Base-by-base conservation (phyloP, 2,113 vertebrate genomes). In the Gallinago undulata region DNA sequence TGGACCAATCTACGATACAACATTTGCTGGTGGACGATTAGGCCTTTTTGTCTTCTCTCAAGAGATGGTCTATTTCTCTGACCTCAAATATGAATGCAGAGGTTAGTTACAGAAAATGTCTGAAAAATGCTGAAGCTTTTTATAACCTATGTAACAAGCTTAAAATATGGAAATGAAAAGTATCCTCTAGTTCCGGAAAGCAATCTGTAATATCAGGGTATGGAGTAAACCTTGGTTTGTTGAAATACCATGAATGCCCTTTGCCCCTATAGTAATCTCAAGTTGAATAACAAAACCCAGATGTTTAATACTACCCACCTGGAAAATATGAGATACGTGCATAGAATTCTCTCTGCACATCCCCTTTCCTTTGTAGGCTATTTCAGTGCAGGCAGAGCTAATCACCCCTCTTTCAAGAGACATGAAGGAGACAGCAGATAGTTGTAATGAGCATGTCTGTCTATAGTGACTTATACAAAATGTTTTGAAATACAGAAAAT, bases 41-140 rank as follows among this genome's bases (percentile, higher is more conserved):
- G 99, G 99, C 56, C 98, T 99, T 89, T 99, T 99, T 94, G 99
- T 99, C 95, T 99, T 99, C 97, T 99, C 99, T 39, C 99, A 99
- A 97, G 99, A 99, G 89, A 98, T 99, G 98, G 98, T 99, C 84
- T 99, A 99, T 97, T 99, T 99, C 98, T 99, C 99, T 51, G 99
- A 99, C 92, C 99, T 99, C 97, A 99, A 99, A 94, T 99, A 99
- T 35, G 99, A 99, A 96, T 99, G 99, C 98, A 98, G 98, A 99
- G 99, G 99, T 99, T 94, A 98, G 99, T 98, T 81, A 57, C 24
- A 92, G 39, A 76, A 86, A 62, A 64, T 35, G 22, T 50, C 48
- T 83, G 63, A 22, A 86, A 93, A 39, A 64, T 1, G 2, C 63
- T 64, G 57, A 60, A 64, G 39, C 4, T 31, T 90, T 78, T 93